Base-by-base conservation (phyloP, 2,797 vertebrate genomes). In the Chelmon rostratus region DNA sequence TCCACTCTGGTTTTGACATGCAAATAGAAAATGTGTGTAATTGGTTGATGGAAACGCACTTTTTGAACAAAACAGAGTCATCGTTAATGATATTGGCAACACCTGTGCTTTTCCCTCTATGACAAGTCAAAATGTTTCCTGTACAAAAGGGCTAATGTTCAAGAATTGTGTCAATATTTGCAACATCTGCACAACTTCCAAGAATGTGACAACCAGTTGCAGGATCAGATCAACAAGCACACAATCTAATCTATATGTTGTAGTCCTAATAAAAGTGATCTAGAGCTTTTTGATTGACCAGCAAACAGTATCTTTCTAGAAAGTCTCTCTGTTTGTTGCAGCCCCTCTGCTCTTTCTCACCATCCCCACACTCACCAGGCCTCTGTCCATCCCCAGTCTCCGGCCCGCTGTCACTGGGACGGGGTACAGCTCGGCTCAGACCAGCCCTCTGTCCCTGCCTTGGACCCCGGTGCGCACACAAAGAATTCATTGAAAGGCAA, bases 401-500 rank as follows among this genome's bases (percentile, higher is more conserved):
- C 8, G 21, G 47, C 40, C 62, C 35, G 15, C 46, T 31, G 50
- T 70, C 78, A 66, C 58, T 33, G 54, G 35, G 69, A 75, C 82
- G 52, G 31, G 73, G 83, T 75, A 68, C 58, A 8, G 70, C 81
- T 49, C 57, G 33, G 73, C 79, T 66, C 68, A 10, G 85, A 54
- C 38, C 66, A 16, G 86, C 77, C n/a, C n/a, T 61, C 74, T 33
- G 76, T 89, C 87, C 85, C 81, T 59, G 77, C 68, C 83, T 69
- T n/a, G n/a, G 74, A 85, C 65, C 75, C 66, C 40, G 2, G 53
- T 4, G 18, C 23, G 10, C 71, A 86, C 85, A 95, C 93, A 95
- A 95, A 92, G 92, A 90, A 86, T 93, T 95, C 92, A 94, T 94
- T 96, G 91, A 95, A 88, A 90, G 82, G 88, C 89, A 90, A 89